These are phyloP conservation scores for Agrotis exclamationis DNA, from an alignment of 2,888 invertebrate genomes.

Conservation along the genomic window DNA sequence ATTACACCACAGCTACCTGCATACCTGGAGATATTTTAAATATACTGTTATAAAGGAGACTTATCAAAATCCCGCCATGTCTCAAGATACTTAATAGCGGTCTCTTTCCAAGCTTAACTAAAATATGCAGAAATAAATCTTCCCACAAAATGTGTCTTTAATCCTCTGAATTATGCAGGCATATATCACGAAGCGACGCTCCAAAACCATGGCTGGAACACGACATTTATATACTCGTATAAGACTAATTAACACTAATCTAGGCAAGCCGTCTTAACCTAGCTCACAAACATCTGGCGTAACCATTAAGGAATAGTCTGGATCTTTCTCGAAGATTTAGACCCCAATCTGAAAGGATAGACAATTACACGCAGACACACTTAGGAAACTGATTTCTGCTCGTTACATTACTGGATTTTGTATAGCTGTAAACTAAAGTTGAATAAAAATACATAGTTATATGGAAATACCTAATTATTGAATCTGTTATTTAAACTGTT, in stretches of 20 bases:
- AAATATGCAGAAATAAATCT: conserved; percentile 2
- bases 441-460: not conserved
- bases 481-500: not conserved
- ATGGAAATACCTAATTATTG: not conserved
- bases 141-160: not conserved
- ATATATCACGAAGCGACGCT: not conserved
- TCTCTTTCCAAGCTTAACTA: no score
- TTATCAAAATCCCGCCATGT: not conserved
- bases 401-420: not conserved
- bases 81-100: not conserved
- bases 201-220: conserved; percentile 17
- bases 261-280: conserved; percentile 19
- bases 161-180: not conserved
- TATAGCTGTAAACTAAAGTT: not conserved
- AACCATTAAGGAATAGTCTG: conserved; percentile 29
- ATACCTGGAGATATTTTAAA: no score
- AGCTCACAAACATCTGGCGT: conserved; percentile 36
- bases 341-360: conserved; percentile 10
- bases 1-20: no score
- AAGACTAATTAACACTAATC: conserved; percentile 40
- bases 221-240: conserved; percentile 3
- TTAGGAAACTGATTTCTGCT: conserved; percentile 5
- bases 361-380: conserved; percentile 15
- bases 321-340: conserved; percentile 22
- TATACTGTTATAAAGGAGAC: no score